These are phyloP conservation scores for Trematocara variabile DNA, from an alignment of 2,113 vertebrate species.

Conservation along the genomic window DNA sequence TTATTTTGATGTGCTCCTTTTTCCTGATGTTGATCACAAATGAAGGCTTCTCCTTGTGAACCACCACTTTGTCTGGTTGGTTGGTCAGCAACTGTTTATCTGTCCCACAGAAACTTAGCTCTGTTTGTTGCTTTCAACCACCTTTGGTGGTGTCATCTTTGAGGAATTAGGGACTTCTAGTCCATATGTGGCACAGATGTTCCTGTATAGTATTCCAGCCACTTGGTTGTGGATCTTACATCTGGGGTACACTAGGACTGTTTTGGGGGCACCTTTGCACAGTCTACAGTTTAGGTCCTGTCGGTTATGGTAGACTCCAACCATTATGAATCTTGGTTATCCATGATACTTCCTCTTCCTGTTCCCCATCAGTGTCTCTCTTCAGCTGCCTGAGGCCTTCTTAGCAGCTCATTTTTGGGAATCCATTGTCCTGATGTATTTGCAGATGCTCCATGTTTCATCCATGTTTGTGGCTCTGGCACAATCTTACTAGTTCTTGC, in stretches of 20 bases:
- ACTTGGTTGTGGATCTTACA: not conserved
- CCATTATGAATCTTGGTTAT: fast-evolving
- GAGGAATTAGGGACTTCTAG: not conserved
- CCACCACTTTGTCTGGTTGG: not conserved
- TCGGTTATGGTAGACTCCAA: fast-evolving
- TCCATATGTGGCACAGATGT: not conserved
- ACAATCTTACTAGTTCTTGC: not conserved
- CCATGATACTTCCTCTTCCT: not conserved
- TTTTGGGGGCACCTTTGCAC: not conserved
- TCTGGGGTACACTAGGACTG: not conserved
- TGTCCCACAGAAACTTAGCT: not conserved
- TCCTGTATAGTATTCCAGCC: not conserved
- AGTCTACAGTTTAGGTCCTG: not conserved
- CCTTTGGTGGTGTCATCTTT: not conserved
- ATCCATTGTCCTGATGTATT: not conserved
- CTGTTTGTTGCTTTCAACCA: not conserved
- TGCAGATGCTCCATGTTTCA: not conserved
- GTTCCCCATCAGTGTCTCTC: not conserved
- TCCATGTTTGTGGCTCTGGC: not conserved
- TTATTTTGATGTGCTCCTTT: not conserved
- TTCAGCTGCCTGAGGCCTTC: not conserved
- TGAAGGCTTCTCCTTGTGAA: not conserved
- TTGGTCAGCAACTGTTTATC: not conserved
- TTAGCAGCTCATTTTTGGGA: not conserved
- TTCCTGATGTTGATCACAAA: not conserved